phyloP scores from a whole-genome alignment of 2,888 invertebrate genomes.

The Nymphalis urticae region DNA sequence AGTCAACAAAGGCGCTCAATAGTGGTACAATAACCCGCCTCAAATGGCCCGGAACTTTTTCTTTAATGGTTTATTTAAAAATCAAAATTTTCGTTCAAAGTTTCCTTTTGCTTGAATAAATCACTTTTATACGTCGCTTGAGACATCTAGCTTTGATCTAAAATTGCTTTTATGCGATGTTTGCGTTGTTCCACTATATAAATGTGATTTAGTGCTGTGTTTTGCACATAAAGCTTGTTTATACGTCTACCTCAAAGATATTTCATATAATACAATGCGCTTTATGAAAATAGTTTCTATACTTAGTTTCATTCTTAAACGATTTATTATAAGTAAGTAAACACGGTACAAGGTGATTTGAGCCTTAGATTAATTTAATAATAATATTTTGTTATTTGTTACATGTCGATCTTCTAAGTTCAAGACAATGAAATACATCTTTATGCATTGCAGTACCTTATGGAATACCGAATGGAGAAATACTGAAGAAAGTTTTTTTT shows the following conservation, averaged over 20 bases:
- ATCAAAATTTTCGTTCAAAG: conserved; percentile 77
- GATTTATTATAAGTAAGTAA: not conserved
- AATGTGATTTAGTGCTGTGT: conserved; percentile 70
- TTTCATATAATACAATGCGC: conserved; percentile 14
- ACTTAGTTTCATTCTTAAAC: not conserved
- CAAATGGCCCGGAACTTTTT: conserved; percentile 80
- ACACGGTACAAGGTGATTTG: not conserved
- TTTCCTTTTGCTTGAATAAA: conserved; percentile 71
- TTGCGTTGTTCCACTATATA: conserved; percentile 67
- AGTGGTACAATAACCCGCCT: conserved; percentile 76
- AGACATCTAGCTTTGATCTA: conserved; percentile 76
- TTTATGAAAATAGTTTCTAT: conserved; percentile 7
- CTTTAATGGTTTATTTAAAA: conserved; percentile 80
- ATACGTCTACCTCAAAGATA: conserved; percentile 30
- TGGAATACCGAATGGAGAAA: too few species aligned
- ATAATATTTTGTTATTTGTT: too few species aligned
- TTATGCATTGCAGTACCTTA: too few species aligned
- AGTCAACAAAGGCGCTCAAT: conserved; percentile 73
- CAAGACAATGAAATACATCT: too few species aligned
- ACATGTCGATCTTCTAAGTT: too few species aligned
- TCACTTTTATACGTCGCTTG: conserved; percentile 71
- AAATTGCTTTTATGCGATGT: conserved; percentile 77
- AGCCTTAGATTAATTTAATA: too few species aligned
- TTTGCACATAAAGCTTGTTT: conserved; percentile 51
- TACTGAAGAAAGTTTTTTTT: too few species aligned